phyloP scores from a whole-genome alignment of 2,888 invertebrate species.

The Eupithecia inturbata region DNA sequence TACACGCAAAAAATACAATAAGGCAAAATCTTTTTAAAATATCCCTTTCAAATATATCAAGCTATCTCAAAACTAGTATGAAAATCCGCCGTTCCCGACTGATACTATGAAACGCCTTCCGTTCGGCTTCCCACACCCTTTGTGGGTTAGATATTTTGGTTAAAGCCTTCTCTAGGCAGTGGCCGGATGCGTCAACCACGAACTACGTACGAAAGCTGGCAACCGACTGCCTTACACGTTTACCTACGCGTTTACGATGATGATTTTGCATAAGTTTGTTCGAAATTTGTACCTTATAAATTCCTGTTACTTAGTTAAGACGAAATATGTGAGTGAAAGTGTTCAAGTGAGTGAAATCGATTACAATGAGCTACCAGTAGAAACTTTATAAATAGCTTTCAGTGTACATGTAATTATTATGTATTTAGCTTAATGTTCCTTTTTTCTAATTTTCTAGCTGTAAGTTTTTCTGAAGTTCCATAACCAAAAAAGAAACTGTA shows the following conservation, averaged over 20 bases:
- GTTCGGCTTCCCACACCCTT: conserved; percentile 61
- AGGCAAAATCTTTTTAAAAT: neutral
- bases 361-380: neutral
- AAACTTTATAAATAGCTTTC: too few relatives aligned
- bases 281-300: neutral
- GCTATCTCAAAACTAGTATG: conserved; percentile 23
- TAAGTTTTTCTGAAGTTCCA: too few relatives aligned
- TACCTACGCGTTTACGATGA: neutral
- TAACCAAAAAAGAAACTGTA: too few relatives aligned
- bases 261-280: neutral
- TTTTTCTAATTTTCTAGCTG: neutral
- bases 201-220: conserved; percentile 40
- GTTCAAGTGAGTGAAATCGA: neutral
- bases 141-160: conserved; percentile 56
- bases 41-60: conserved; percentile 10
- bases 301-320: too few relatives aligned
- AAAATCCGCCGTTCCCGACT: conserved; percentile 28
- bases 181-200: conserved; percentile 60
- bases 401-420: neutral
- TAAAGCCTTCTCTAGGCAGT: conserved; percentile 52
- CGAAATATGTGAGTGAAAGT: too few relatives aligned
- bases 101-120: conserved; percentile 49
- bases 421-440: neutral
- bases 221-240: neutral
- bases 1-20: conserved; percentile 1